Conservation (phyloP, 2,113 vertebrate species). For the Cyprinodon tularosa region DNA sequence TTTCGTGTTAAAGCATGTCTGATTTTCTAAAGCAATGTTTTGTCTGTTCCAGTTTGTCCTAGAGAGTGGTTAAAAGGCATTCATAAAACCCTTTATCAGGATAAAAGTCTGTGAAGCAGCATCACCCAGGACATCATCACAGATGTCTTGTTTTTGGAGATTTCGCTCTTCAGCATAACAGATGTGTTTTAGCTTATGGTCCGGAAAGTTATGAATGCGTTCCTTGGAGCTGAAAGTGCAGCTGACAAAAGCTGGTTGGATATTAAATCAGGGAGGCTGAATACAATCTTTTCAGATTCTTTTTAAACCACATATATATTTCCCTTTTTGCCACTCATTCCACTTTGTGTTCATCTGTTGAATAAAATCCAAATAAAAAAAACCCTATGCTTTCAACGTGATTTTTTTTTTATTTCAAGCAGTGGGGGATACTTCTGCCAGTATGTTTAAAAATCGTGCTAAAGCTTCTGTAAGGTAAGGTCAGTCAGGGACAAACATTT, state of each 20-base stretch:
- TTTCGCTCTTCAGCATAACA: neutral
- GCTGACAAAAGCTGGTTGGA: neutral
- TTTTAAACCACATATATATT: too few species aligned
- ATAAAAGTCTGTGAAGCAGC: neutral
- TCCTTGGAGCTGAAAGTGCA: neutral
- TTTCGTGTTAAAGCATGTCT: constrained; percentile 40
- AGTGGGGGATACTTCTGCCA: neutral
- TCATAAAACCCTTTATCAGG: neutral
- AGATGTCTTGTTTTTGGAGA: neutral
- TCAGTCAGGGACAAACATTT: constrained; percentile 12
- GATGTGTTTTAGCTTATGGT: neutral
- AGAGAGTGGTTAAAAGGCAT: too few species aligned
- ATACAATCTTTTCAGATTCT: too few species aligned
- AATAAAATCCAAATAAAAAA: too few species aligned
- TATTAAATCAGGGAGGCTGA: too few species aligned
- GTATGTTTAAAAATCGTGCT: neutral
- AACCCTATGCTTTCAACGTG: too few species aligned
- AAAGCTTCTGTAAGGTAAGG: neutral
- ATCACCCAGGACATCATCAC: neutral
- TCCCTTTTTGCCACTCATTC: too few species aligned
- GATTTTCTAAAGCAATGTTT: neutral
- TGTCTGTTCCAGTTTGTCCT: neutral
- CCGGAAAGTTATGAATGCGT: neutral
- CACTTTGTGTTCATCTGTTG: too few species aligned
- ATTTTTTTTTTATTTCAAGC: neutral